Evolutionary conservation across 2,113 vertebrate genomes (phyloP).

Genomic region (Cyanoderma ruficeps): DNA sequence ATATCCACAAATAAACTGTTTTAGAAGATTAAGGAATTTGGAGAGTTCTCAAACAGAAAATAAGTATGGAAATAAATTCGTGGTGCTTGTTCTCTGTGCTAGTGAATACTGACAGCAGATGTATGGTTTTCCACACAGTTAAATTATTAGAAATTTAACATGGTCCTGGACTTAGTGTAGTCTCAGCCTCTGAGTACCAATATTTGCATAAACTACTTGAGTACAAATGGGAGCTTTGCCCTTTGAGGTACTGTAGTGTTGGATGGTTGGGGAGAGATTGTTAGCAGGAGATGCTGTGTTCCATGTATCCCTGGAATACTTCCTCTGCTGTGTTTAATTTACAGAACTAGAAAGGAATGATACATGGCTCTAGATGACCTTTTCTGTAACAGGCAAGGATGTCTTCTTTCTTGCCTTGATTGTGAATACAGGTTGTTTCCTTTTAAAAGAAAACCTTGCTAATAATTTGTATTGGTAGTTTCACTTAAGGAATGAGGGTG

Average conservation of each 20-base stretch:
- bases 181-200: neutral
- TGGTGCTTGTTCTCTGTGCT: neutral
- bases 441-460: neutral
- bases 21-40: neutral
- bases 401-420: neutral
- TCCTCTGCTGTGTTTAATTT: neutral
- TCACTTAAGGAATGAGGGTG: neutral
- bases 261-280: neutral
- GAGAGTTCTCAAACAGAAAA: neutral
- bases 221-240: neutral
- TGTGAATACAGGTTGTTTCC: neutral
- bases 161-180: neutral
- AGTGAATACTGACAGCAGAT: neutral
- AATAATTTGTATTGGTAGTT: neutral
- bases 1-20: neutral
- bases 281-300: neutral
- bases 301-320: neutral
- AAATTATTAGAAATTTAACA: neutral
- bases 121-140: neutral
- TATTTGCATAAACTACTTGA: neutral
- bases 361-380: neutral
- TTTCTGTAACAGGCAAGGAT: neutral
- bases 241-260: neutral
- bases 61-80: neutral
- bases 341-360: neutral